These are phyloP conservation scores for Nannobrachium achirus DNA, from an alignment of 2,113 vertebrate genomes.

Conservation along the genomic window DNA sequence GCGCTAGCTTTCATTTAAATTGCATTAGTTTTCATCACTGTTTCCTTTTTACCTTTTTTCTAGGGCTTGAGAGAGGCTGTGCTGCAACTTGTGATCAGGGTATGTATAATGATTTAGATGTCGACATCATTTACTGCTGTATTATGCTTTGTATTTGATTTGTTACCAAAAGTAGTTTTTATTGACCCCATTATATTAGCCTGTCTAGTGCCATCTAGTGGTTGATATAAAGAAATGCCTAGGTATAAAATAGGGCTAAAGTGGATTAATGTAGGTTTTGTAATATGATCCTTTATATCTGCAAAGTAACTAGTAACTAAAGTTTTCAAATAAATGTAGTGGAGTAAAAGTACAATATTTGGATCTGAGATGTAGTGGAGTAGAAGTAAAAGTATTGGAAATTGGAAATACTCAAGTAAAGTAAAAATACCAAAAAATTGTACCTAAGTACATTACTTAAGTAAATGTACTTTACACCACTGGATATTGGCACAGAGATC, in stretches of 20 bases:
- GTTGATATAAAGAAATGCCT: constrained; percentile 8
- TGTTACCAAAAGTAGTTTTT: background rate
- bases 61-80: constrained; percentile 83
- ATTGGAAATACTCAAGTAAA: too few relatives aligned
- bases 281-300: too few relatives aligned
- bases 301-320: too few relatives aligned
- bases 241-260: too few relatives aligned
- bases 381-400: too few relatives aligned
- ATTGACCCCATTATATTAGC: background rate
- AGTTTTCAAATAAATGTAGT: too few relatives aligned
- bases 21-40: constrained; percentile 42
- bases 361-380: too few relatives aligned
- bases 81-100: constrained; percentile 77
- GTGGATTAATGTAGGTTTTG: too few relatives aligned
- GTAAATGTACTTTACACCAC: too few relatives aligned
- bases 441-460: too few relatives aligned
- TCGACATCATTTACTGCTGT: background rate
- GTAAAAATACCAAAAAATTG: too few relatives aligned
- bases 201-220: constrained; percentile 55
- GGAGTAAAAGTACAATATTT: too few relatives aligned
- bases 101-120: constrained; percentile 41
- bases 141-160: constrained; percentile 1
- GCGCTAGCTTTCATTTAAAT: constrained; percentile 41
- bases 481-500: constrained; percentile 51
- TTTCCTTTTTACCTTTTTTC: constrained; percentile 50